Evolutionary conservation across 2,113 vertebrate genomes (phyloP), one percentile per base, ranked within the genome.

Genomic region (Tenebrosternarchus preto): DNA sequence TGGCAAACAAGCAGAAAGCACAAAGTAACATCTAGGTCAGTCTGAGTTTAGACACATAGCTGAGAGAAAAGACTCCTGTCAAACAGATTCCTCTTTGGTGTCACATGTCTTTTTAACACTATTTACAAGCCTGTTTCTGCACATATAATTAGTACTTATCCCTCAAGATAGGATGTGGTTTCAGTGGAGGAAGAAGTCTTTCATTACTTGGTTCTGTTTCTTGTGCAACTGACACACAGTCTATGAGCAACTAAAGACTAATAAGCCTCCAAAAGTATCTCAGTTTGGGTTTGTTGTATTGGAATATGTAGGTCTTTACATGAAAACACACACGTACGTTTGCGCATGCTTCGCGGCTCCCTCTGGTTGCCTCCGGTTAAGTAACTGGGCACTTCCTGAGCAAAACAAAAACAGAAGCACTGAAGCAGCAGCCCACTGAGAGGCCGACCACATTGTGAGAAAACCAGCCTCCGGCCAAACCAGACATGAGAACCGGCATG

Each of bases 301-400:
- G 12, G 60, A 20, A 55, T 17, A 60, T 67, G 36, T 7, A n/a
- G 27, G n/a, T 5, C 29, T 78, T 5, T 20, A 31, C 39, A 56
- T 12, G n/a, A 25, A 81, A 72, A 25, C 19, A 50, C 4, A 9
- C 9, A 77, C 85, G 53, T 91, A 94, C 92, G 11, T 91, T 88
- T 88, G 85, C 92, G 89, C 4, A 94, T 0, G 78, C 92, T 93
- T 67, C 93, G 86, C 56, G 93, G 93, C 80, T 93, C 91, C 78
- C 89, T 90, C 19, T 85, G 82, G 86, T 39, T 84, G 83, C 88
- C 77, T 4, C 92, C 91, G 0, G 81, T 90, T 78, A 94, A 80
- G 85, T 80, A 86, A 36, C 90, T 71, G 6, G 93, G 92, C 55
- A 94, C 87, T 77, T 94, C 91, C 93, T 94, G 86, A 82, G n/a